Evolutionary conservation across 2,113 vertebrate species (phyloP).

Genomic region (Otus sunia): DNA sequence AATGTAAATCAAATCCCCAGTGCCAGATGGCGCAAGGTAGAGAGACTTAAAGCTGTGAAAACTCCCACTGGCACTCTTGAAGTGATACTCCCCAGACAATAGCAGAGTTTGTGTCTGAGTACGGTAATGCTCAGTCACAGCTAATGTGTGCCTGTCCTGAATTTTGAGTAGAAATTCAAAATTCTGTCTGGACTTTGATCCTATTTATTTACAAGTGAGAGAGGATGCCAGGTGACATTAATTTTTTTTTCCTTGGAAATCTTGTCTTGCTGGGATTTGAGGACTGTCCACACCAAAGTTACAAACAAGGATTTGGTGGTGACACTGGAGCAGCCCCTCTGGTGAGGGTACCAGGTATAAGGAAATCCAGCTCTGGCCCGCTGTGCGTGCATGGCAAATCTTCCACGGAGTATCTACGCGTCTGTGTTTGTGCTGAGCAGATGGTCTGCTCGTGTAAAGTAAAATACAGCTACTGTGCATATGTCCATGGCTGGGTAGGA

Average conservation of each 20-base stretch:
- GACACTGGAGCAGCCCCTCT: not conserved
- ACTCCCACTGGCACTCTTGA: not conserved
- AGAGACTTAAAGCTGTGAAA: not conserved
- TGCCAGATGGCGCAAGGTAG: not conserved
- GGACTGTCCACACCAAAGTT: not conserved
- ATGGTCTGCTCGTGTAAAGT: not conserved
- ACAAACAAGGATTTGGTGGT: not conserved
- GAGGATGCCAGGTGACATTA: not conserved
- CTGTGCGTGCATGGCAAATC: rapidly evolving
- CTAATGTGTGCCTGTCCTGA: not conserved
- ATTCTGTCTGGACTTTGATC: not conserved
- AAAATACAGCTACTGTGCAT: not conserved
- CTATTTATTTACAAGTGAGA: not conserved
- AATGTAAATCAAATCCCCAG: not conserved
- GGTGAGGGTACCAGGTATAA: not conserved
- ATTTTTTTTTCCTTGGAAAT: not conserved
- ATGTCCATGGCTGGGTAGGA: rapidly evolving
- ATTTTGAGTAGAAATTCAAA: not conserved
- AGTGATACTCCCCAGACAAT: not conserved
- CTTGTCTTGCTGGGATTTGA: not conserved
- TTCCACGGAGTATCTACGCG: not conserved
- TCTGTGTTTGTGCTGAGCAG: not conserved
- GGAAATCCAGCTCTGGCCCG: not conserved
- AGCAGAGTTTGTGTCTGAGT: not conserved
- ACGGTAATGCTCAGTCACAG: not conserved